These are phyloP conservation scores for Sciurus niger DNA, from an alignment of 2,113 vertebrate genomes.

Conservation along the genomic window DNA sequence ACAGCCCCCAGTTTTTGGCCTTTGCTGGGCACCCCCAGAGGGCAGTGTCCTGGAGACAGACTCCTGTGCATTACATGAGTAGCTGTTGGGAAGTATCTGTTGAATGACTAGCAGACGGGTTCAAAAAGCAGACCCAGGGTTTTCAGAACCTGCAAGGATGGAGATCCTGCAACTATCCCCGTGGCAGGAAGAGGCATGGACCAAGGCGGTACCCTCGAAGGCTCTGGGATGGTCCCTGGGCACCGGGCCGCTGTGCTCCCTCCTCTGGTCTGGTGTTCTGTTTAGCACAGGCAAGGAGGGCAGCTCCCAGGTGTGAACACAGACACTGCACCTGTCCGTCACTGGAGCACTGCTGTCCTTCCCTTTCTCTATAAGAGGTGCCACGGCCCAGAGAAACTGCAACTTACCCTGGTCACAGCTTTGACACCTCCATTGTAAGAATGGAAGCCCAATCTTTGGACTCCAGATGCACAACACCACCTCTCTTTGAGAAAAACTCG, in stretches of 20 bases:
- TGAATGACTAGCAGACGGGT: neutral
- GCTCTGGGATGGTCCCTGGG: no score
- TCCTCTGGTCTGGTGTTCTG: neutral
- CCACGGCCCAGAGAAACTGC: neutral
- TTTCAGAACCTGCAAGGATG: neutral
- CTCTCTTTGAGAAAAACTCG: neutral
- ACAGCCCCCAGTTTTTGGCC: neutral
- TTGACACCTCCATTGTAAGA: neutral
- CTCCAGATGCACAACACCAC: neutral
- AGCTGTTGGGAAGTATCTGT: neutral
- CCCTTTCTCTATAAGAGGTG: neutral
- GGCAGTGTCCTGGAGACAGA: neutral
- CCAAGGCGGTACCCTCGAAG: neutral
- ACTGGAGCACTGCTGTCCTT: no score
- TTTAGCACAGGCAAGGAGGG: neutral
- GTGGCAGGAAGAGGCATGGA: neutral
- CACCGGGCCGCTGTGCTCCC: neutral
- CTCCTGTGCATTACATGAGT: neutral
- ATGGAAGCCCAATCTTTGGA: neutral
- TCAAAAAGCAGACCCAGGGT: neutral
- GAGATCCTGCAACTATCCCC: neutral
- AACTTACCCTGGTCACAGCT: neutral
- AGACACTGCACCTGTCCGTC: neutral
- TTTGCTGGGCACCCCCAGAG: neutral
- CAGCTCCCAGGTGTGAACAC: neutral